Conservation (phyloP, 1,140 invertebrate genomes). For the Pseudomyrmex gracilis region DNA sequence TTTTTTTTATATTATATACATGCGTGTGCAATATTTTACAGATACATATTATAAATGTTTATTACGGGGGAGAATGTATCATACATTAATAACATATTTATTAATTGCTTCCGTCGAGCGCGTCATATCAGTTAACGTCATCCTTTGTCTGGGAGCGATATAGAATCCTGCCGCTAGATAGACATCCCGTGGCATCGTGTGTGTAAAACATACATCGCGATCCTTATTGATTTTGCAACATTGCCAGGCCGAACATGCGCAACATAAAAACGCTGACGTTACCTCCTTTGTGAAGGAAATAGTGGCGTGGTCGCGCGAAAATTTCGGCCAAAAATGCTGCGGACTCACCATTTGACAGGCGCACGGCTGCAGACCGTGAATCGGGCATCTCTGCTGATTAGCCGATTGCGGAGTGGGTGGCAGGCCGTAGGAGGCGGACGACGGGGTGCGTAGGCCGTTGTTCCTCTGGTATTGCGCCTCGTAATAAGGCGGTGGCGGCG, state of each 20-base stretch:
- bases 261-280: conserved; percentile 54
- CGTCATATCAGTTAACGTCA: not conserved
- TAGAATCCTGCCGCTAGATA: not conserved
- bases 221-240: conserved; percentile 58
- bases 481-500: conserved; percentile 85
- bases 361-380: conserved; percentile 89
- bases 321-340: conserved; percentile 40
- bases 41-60: too few species aligned
- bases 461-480: conserved; percentile 83
- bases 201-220: conserved; percentile 48
- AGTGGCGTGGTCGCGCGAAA: conserved; percentile 29
- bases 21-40: too few species aligned
- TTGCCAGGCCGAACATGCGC: conserved; percentile 56
- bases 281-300: conserved; percentile 35
- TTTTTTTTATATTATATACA: too few species aligned
- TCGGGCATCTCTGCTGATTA: conserved; percentile 86
- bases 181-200: not conserved
- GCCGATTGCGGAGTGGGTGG: conserved; percentile 81
- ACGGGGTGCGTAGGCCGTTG: conserved; percentile 83
- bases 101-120: not conserved
- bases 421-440: conserved; percentile 85
- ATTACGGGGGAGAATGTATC: too few species aligned
- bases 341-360: conserved; percentile 85
- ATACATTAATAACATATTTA: not conserved
- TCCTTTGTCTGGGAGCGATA: not conserved